Conservation (phyloP, 2,113 vertebrate genomes). For the Osmerus mordax region DNA sequence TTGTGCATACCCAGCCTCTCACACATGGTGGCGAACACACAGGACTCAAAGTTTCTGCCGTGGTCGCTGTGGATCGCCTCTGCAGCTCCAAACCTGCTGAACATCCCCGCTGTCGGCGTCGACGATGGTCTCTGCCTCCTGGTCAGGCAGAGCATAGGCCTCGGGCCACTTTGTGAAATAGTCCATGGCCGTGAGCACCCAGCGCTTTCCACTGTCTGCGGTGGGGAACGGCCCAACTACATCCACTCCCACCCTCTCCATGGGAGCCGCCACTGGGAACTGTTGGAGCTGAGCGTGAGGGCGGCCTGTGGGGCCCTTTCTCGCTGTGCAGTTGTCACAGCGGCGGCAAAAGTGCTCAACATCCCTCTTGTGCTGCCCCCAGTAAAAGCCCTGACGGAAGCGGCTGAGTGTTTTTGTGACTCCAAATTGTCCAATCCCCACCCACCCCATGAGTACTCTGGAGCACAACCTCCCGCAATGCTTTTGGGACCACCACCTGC, state of each 20-base stretch:
- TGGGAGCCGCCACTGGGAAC: not conserved
- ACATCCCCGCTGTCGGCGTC: not conserved
- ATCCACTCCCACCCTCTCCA: not conserved
- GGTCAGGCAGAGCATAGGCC: not conserved
- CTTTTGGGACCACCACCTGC: slow-evolving; percentile 6
- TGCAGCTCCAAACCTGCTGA: not conserved
- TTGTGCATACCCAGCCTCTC: too few relatives aligned
- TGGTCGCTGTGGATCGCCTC: not conserved
- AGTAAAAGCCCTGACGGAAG: not conserved
- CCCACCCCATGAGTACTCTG: not conserved
- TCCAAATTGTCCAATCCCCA: not conserved
- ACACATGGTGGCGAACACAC: too few relatives aligned
- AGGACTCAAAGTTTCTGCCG: too few relatives aligned
- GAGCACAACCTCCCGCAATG: not conserved
- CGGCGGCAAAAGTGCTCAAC: slow-evolving; percentile 1
- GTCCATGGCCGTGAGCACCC: not conserved
- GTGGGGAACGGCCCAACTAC: not conserved
- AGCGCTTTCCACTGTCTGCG: not conserved
- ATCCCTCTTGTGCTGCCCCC: not conserved
- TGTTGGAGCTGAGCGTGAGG: slow-evolving; percentile 19
- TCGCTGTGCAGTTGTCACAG: slow-evolving; percentile 8
- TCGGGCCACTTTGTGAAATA: slow-evolving; percentile 13
- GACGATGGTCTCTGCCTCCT: slow-evolving; percentile 5
- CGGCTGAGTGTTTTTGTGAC: slow-evolving; percentile 3
- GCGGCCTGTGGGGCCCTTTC: not conserved